Base-by-base conservation (phyloP, 2,888 invertebrate species). In the Chloromyia formosa region DNA sequence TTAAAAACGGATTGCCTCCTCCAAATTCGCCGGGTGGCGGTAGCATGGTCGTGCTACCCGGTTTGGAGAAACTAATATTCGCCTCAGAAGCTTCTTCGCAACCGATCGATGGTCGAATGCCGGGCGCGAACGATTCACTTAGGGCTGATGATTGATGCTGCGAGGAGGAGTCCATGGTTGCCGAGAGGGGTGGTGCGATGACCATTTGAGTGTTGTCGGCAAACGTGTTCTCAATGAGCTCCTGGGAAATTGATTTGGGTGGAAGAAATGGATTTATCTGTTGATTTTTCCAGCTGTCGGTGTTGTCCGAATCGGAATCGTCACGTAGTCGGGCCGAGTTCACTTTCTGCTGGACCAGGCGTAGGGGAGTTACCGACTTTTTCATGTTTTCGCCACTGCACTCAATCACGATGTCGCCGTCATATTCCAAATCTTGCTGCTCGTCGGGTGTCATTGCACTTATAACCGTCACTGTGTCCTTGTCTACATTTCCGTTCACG, bases 1-100 rank as follows among this genome's bases (percentile, higher is more conserved):
- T 96, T 53, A 98, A 88, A 84, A 98, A 98, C 0, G 98, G 97
- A 86, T 98, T 97, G 0, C 97, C 97, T 35, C 94, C 94, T 1
- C 98, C 98, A 80, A 98, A 95, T 81, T 92, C 91, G 10, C 89
- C 86, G 0, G 98, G 97, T 0, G 94, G 90, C 0, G 97, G 97
- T 69, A 98, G 84, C 12, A 71, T 35, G 18, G 42, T 58, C 22
- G 54, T 69, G 16, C 35, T 78, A 7, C 27, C 27, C 20, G 76
- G 73, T 42, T 77, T 79, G n/a, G 80, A 54, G 2, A 78, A 79
- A 12, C 78, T 78, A 82, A 79, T 77, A 86, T 86, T n/a, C 77
- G 80, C 4, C 80, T 82, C 54, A 75, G 89, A 87, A 18, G 88
- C 89, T 80, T 89, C 90, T 80, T 89, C 89, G 80, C 88, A 89